These are phyloP conservation scores for Heterodera filipjevi DNA, from an alignment of 2,888 invertebrate species.

Conservation along the genomic window DNA sequence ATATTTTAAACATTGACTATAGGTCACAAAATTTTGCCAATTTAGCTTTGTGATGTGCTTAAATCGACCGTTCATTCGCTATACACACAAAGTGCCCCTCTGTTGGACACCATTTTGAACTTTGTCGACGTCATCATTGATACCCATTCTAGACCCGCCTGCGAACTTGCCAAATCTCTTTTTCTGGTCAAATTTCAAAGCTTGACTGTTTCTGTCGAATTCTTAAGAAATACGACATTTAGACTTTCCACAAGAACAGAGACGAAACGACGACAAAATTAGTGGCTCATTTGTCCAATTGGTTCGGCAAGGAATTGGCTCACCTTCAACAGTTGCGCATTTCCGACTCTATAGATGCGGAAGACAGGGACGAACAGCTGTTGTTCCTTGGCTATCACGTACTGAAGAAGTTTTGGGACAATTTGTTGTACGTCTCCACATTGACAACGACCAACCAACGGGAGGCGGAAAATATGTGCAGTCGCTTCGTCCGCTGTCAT, in stretches of 20 bases:
- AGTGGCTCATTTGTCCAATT: slow-evolving; percentile 25
- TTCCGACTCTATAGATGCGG: slow-evolving; percentile 10
- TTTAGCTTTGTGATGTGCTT: slow-evolving; percentile 33
- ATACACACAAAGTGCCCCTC: slow-evolving; percentile 24
- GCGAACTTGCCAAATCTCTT: slow-evolving; percentile 33
- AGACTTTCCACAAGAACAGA: slow-evolving; percentile 29
- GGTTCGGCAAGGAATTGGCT: neutral
- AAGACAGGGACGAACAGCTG: slow-evolving; percentile 23
- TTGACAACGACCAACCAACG: slow-evolving; percentile 5
- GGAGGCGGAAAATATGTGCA: neutral
- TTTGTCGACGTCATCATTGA: slow-evolving; percentile 28
- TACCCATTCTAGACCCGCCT: slow-evolving; percentile 26
- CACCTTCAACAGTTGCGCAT: neutral
- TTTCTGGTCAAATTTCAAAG: slow-evolving; percentile 31
- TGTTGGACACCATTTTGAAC: slow-evolving; percentile 28
- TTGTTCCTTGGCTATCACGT: slow-evolving; percentile 30
- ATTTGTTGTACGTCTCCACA: slow-evolving; percentile 14
- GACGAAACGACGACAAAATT: slow-evolving; percentile 18
- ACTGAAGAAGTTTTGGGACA: slow-evolving; percentile 32
- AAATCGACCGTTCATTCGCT: slow-evolving; percentile 33
- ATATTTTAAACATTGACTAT: neutral
- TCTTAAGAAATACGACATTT: neutral
- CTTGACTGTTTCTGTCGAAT: neutral
- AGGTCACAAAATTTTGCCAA: neutral
- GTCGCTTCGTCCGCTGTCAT: slow-evolving; percentile 19